Base-by-base conservation (phyloP, 1,140 invertebrate genomes). In the Chrysomallon squamiferum region DNA sequence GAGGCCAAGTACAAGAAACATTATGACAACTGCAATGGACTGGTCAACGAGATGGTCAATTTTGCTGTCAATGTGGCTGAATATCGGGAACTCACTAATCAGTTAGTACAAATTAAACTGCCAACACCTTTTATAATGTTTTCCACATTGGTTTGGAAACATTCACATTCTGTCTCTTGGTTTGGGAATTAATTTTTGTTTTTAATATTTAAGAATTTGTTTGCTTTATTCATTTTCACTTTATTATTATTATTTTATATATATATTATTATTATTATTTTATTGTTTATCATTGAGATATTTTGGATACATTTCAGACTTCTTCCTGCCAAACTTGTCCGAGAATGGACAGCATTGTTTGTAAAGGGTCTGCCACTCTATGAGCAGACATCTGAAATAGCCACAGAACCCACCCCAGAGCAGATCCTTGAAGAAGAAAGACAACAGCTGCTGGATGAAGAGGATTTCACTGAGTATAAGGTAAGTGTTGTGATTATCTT, bases 401-500 rank as follows among this genome's bases (percentile, higher is more conserved):
- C 43, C 11, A 68, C 71, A 20, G 80, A 80, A 41, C 73, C 72
- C 3, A 78, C 79, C 38, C 68, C 79, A 47, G 76, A 82, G 66
- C 76, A 80, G 63, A 73, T 84, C 2, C 65, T 85, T 59, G 81
- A 85, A 62, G 80, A 84, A 38, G 80, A 85, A 47, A 78, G 79
- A 67, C 78, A 79, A 35, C 64, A 74, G 11, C 62, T 86, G 45
- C 65, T 86, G 27, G 80, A 86, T 72, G 81, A 85, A 52, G 80
- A 74, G 62, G 85, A 86, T 62, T 84, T 86, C 45, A 76, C 75
- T 63, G 85, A 86, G 52, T 86, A 85, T 52, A 84, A 80, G 76
- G 85, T 85, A 27, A 22, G n/a, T n/a, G n/a, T n/a, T n/a, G n/a
- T n/a, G n/a, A n/a, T n/a, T n/a, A n/a, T n/a, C n/a, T n/a, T n/a